These are phyloP conservation scores for Leptura quadrifasciata DNA, from an alignment of 2,888 invertebrate species.

Conservation along the genomic window DNA sequence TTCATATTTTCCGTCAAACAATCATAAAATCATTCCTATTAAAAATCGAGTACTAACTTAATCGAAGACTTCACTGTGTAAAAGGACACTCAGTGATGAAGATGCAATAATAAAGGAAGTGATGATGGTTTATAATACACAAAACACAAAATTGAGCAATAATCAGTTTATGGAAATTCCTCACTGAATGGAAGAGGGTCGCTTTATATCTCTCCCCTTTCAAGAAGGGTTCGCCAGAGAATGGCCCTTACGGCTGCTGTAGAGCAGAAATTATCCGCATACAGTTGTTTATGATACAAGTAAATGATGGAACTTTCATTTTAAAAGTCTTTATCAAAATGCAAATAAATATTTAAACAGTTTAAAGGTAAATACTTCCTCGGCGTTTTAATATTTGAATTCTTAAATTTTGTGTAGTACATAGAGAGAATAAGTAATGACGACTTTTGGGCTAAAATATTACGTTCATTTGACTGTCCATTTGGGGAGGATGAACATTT, in stretches of 20 bases:
- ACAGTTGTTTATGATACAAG: constrained; percentile 20
- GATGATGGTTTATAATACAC: constrained; percentile 59
- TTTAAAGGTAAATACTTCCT: not conserved
- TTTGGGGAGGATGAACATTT: no score
- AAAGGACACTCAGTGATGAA: constrained; percentile 11
- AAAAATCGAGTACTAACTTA: not conserved
- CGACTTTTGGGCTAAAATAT: not conserved
- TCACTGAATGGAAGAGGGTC: constrained; percentile 54
- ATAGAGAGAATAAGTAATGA: not conserved
- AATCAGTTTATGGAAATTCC: constrained; percentile 67
- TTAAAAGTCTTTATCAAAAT: not conserved
- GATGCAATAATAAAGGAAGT: constrained; percentile 39
- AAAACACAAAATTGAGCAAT: constrained; percentile 63
- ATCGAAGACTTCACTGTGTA: not conserved
- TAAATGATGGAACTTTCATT: constrained; percentile 16
- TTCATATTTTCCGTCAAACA: not conserved
- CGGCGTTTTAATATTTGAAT: not conserved
- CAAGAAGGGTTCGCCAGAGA: constrained; percentile 28
- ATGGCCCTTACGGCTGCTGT: constrained; percentile 29
- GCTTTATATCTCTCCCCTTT: constrained; percentile 26
- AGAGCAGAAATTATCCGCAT: constrained; percentile 15
- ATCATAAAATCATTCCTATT: not conserved
- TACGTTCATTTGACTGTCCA: no score
- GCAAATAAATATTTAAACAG: constrained; percentile 16
- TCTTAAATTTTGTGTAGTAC: not conserved